A percentile compares a stretch with the other conserved stretches of the same genome.
Evolutionary conservation across 2,797 vertebrate species (phyloP).

Genomic region (Botia almorhae): DNA sequence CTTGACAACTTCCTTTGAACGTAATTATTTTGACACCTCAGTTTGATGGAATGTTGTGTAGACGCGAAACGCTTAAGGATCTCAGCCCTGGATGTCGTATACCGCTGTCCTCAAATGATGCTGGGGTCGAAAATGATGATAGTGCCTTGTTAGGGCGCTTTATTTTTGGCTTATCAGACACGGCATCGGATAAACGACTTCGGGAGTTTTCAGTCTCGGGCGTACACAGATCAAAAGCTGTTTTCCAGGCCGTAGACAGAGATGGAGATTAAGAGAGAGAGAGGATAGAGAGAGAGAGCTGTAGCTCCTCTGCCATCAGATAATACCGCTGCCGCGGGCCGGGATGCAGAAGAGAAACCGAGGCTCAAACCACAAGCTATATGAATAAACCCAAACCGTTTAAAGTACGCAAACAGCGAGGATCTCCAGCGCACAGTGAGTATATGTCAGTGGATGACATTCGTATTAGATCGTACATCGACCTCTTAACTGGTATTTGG

Average conservation of each 20-base stretch:
- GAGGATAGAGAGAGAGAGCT: conserved; percentile 1
- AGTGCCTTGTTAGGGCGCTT: conserved; percentile 19
- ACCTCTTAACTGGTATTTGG: not conserved
- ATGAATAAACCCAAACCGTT: conserved; percentile 18
- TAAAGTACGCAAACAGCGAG: conserved; percentile 11
- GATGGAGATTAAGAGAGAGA: conserved; percentile 27
- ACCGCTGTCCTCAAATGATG: conserved; percentile 24
- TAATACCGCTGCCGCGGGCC: not conserved
- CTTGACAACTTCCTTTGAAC: not conserved
- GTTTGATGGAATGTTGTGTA: conserved; percentile 8
- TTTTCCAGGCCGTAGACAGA: not conserved
- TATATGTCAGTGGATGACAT: not conserved
- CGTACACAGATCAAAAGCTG: conserved; percentile 29
- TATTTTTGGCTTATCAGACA: conserved; percentile 33
- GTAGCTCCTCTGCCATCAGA: conserved; percentile 33
- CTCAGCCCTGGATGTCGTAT: not conserved
- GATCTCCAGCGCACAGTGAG: conserved; percentile 14
- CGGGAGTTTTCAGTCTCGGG: conserved; percentile 34
- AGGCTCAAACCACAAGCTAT: conserved; percentile 35
- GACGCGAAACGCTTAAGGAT: conserved; percentile 9
- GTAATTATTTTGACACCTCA: conserved; percentile 3
- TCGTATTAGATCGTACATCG: not conserved
- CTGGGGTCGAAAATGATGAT: conserved; percentile 1
- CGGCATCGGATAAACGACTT: conserved; percentile 29
- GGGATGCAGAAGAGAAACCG: conserved; percentile 23